Evolutionary conservation across 2,888 invertebrate species (phyloP), one percentile per base, ranked within the genome.

Genomic region (Amitus sp.): DNA sequence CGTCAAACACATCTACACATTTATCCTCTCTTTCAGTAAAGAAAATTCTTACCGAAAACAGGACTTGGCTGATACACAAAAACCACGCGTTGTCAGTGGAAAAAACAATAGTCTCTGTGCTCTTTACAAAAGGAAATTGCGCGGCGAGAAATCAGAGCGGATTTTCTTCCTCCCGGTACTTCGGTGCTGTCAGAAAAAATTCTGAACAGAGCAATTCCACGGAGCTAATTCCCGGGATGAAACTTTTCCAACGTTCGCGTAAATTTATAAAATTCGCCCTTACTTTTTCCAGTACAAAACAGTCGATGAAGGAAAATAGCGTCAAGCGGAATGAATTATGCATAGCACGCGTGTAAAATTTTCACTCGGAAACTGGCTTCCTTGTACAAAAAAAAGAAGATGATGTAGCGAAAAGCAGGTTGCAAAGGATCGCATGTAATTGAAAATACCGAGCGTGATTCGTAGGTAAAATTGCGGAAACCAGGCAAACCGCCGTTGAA

Each of bases 1-100:
- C n/a, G 33, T 33, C 33, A 33, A 33, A 48, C 37, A 28, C 50
- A 60, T 34, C 27, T 46, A 23, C 23, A 40, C 39, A 46, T 13
- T n/a, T n/a, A n/a, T n/a, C n/a, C n/a, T n/a, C n/a, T n/a, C n/a
- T n/a, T n/a, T n/a, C n/a, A n/a, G n/a, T n/a, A n/a, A n/a, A n/a
- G n/a, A n/a, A n/a, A n/a, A n/a, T n/a, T n/a, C n/a, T n/a, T n/a
- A n/a, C n/a, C n/a, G n/a, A n/a, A n/a, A n/a, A n/a, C n/a, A n/a
- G n/a, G n/a, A n/a, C n/a, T n/a, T n/a, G n/a, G n/a, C n/a, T n/a
- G n/a, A n/a, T n/a, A n/a, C n/a, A n/a, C n/a, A n/a, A n/a, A n/a
- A n/a, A n/a, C n/a, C n/a, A n/a, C n/a, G n/a, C n/a, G n/a, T n/a
- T n/a, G n/a, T n/a, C n/a, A n/a, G n/a, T n/a, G n/a, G n/a, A n/a